These are phyloP conservation scores for Pocillopora verrucosa DNA, from an alignment of 64 coral and sea anemone genomes.

Conservation along the genomic window DNA sequence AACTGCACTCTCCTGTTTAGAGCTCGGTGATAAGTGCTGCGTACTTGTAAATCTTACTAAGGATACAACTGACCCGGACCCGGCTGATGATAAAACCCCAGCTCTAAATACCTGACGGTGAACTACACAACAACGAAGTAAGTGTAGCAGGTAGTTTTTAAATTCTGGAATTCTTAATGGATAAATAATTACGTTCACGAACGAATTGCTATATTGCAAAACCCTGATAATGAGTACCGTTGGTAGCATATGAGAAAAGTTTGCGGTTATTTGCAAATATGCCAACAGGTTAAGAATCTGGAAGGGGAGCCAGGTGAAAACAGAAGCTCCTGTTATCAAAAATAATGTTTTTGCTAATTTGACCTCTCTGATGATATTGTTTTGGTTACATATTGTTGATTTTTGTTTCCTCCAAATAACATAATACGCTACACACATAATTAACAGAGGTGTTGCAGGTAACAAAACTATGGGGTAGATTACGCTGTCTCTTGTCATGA, in stretches of 20 bases:
- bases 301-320: neutral
- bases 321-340: neutral
- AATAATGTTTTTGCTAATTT: neutral
- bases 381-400: neutral
- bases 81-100: neutral
- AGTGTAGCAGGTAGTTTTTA: neutral
- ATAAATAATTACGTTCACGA: neutral
- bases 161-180: neutral
- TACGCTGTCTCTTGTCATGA: neutral
- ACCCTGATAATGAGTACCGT: neutral
- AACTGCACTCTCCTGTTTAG: neutral
- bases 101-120: neutral
- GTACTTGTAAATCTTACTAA: no score
- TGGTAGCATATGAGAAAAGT: neutral
- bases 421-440: neutral
- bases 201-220: neutral
- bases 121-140: neutral
- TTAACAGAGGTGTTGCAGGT: neutral
- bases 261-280: neutral
- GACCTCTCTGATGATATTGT: neutral
- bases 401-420: neutral
- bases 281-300: neutral
- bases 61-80: neutral
- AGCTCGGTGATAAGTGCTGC: neutral
- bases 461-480: neutral